Base-by-base conservation (phyloP, 2,113 vertebrate species). In the Pedetes capensis region DNA sequence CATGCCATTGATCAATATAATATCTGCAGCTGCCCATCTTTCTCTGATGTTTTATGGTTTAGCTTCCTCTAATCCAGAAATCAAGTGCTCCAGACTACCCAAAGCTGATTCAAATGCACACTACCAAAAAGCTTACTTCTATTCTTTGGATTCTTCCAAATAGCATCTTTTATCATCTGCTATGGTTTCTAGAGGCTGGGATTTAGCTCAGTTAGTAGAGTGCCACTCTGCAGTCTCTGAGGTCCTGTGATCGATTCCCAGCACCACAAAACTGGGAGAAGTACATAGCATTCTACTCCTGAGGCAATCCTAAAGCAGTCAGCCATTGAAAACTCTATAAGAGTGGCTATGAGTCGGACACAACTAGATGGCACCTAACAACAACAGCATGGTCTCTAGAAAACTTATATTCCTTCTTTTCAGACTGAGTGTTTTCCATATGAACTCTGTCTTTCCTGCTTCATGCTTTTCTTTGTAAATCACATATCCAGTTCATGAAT, bases 131-230 rank as follows among this genome's bases (percentile, higher is more conserved):
- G 61, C n/a, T 86, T 94, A 61, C 95, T 93, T 27, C 66, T 16
- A 37, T 61, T 34, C 8, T 57, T 53, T 74, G 23, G 78, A 79
- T 86, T 92, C 49, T 76, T 3, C 49, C 75, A 81, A 16, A 89
- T 59, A 95, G 61, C 95, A 93, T 95, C 72, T 72, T 96, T 97
- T 83, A 51, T 44, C 76, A 47, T 57, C 49, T 37, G 22, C 85
- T 64, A 53, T 12, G 69, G 47, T 68, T 74, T 74, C 75, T 14
- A 39, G 61, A 42, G n/a, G n/a, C n/a, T n/a, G n/a, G n/a, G n/a
- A n/a, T n/a, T n/a, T n/a, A n/a, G n/a, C n/a, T n/a, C n/a, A n/a
- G n/a, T n/a, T n/a, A n/a, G n/a, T n/a, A n/a, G n/a, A n/a, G n/a
- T n/a, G n/a, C n/a, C n/a, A n/a, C n/a, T n/a, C n/a, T n/a, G n/a